Conservation (phyloP, 1,140 invertebrate genomes). For the Rhagoletis pomonella region DNA sequence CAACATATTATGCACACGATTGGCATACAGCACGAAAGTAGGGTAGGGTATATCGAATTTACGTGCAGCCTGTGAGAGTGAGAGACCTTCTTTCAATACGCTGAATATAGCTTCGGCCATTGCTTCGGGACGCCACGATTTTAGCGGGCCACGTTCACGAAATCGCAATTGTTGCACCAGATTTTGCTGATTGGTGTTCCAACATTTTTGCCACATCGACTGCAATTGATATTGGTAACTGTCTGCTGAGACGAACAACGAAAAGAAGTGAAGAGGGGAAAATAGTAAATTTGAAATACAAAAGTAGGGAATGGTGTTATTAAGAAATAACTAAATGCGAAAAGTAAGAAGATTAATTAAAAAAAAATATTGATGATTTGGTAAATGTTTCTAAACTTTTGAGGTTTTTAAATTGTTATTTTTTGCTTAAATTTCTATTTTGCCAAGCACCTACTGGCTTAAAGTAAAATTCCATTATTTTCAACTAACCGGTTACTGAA, state of each 20-base stretch:
- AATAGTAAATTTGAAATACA: constrained; percentile 47
- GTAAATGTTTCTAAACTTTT: no score
- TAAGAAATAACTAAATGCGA: constrained; percentile 15
- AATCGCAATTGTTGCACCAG: constrained; percentile 91
- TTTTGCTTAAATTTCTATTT: no score
- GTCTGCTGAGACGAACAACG: constrained; percentile 81
- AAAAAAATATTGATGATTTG: no score
- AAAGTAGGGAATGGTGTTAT: no score
- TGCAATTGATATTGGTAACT: constrained; percentile 95
- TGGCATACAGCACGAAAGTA: constrained; percentile 94
- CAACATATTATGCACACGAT: constrained; percentile 94
- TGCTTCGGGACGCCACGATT: constrained; percentile 93
- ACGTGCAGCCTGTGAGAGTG: constrained; percentile 89
- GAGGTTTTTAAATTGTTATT: no score
- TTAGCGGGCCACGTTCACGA: constrained; percentile 91
- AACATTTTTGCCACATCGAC: constrained; percentile 95
- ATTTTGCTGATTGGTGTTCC: constrained; percentile 89
- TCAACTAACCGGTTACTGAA: constrained; percentile 71
- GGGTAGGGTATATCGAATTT: constrained; percentile 96
- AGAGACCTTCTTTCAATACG: constrained; percentile 91
- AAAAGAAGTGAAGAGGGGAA: neutral
- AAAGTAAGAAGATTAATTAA: neutral
- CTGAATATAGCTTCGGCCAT: constrained; percentile 96
- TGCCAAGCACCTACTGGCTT: no score
- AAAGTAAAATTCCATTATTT: no score